A percentile compares a stretch with the other conserved stretches of the same genome.
These are phyloP conservation scores for Linurgus olivaceus DNA, from an alignment of 2,797 vertebrate genomes.

Conservation along the genomic window DNA sequence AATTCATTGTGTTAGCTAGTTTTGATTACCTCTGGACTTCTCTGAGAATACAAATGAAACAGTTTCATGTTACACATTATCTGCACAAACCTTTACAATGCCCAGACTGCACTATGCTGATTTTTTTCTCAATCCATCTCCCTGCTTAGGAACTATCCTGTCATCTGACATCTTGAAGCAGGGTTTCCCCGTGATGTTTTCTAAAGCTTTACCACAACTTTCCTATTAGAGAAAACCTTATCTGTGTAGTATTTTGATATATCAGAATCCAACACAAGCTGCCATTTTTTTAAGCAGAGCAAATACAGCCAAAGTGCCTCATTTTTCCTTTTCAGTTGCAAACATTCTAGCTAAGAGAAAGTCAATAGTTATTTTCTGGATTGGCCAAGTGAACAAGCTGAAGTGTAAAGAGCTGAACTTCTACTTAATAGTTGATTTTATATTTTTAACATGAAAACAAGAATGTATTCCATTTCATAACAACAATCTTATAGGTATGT, in stretches of 20 bases:
- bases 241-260: neutral
- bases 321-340: neutral
- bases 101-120: neutral
- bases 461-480: neutral
- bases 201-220: neutral
- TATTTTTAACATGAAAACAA: neutral
- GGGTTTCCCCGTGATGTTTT: neutral
- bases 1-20: slow-evolving; percentile 2
- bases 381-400: neutral
- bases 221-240: neutral
- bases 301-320: neutral
- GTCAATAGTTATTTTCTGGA: neutral
- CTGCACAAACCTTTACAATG: neutral
- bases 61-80: neutral
- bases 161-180: neutral
- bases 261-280: neutral
- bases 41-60: neutral
- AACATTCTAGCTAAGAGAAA: neutral
- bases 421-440: neutral
- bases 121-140: neutral
- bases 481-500: neutral
- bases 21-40: slow-evolving; percentile 20
- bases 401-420: neutral
- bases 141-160: neutral
- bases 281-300: neutral